Conservation (phyloP, 2,888 invertebrate species). For the Bellardia bayeri region DNA sequence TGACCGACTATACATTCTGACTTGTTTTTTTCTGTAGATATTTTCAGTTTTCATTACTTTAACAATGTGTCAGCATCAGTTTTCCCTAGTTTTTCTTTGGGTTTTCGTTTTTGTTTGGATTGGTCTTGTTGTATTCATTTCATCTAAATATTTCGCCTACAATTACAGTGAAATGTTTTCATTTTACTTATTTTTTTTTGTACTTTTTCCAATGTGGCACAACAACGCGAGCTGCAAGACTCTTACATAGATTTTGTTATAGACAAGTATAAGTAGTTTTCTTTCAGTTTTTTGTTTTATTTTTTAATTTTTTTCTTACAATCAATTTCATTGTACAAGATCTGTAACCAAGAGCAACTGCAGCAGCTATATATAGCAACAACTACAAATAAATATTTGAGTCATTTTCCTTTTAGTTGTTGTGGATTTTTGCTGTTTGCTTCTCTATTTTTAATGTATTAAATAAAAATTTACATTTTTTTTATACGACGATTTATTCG, state of each 20-base stretch:
- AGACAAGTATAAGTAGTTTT: conserved; percentile 59
- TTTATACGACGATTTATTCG: conserved; percentile 72
- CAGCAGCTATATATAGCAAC: conserved; percentile 24
- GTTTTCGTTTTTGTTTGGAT: conserved; percentile 44
- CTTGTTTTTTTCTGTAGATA: background rate
- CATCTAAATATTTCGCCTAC: conserved; percentile 54
- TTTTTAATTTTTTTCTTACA: conserved; percentile 36
- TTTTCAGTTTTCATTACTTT: conserved; percentile 55
- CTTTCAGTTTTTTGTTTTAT: conserved; percentile 43
- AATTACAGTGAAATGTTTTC: conserved; percentile 35
- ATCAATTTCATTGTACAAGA: conserved; percentile 62
- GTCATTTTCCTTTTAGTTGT: conserved; percentile 30
- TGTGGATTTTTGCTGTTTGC: conserved; percentile 31
- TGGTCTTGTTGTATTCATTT: conserved; percentile 57
- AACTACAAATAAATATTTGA: conserved; percentile 49
- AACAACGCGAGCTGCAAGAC: conserved; percentile 28
- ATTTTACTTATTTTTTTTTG: conserved; percentile 6
- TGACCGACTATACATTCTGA: no score
- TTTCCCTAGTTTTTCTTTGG: conserved; percentile 61
- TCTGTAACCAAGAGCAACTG: conserved; percentile 17
- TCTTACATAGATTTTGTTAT: conserved; percentile 59
- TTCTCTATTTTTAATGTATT: conserved; percentile 63
- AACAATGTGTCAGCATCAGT: conserved; percentile 69
- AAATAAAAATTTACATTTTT: conserved; percentile 69
- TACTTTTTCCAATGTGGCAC: conserved; percentile 62